phyloP scores from a whole-genome alignment of 1,140 invertebrate species.

The Anagrus nilaparvatae region DNA sequence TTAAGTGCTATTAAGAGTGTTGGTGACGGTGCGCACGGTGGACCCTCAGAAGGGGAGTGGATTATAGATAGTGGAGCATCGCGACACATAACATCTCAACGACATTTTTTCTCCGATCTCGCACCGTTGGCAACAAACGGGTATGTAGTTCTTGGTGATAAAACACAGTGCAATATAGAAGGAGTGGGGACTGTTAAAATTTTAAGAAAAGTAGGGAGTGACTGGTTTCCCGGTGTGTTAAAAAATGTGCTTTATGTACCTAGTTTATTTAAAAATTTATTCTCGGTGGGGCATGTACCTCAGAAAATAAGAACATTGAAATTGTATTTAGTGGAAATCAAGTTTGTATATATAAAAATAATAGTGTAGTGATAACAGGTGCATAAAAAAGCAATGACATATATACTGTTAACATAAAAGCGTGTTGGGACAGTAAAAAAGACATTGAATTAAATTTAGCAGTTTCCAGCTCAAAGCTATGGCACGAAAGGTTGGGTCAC shows the following conservation, averaged over 20 bases:
- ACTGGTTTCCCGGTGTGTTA: constrained; percentile 1
- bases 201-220: constrained; percentile 2
- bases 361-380: constrained; percentile 12
- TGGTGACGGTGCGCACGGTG: too few relatives aligned
- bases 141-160: constrained; percentile 15
- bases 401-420: constrained; percentile 12
- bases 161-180: constrained; percentile 3
- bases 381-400: constrained; percentile 7
- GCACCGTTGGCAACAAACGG: background rate
- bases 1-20: too few relatives aligned
- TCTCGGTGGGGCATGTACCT: constrained; percentile 16
- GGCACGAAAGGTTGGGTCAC: constrained; percentile 14
- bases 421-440: background rate
- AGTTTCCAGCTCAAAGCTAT: background rate
- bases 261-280: constrained; percentile 17
- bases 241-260: constrained; percentile 18
- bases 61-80: constrained; percentile 14
- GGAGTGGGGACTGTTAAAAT: constrained; percentile 11
- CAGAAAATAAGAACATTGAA: constrained; percentile 10
- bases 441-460: background rate
- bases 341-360: constrained; percentile 2
- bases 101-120: constrained; percentile 15
- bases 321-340: constrained; percentile 11
- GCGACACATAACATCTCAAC: constrained; percentile 12
- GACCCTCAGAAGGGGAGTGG: too few relatives aligned